Conservation (phyloP, 2,113 vertebrate genomes). For the Takifugu bimaculatus region DNA sequence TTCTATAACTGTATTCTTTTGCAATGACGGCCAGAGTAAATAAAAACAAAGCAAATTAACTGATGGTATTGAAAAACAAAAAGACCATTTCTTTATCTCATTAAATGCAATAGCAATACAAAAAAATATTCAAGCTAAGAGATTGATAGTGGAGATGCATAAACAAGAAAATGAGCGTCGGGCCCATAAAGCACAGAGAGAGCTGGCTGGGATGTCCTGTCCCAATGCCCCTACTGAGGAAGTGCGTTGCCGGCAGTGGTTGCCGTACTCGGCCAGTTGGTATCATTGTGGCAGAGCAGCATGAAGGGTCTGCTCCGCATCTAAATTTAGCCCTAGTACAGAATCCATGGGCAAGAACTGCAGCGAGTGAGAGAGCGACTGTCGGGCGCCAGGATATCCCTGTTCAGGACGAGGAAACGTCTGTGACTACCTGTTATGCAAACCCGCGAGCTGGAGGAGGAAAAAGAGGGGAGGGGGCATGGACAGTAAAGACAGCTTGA, state of each 20-base stretch:
- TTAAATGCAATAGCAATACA: neutral
- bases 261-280: conserved; percentile 33
- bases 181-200: conserved; percentile 14
- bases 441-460: conserved; percentile 73
- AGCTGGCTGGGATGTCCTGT: conserved; percentile 13
- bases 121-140: neutral
- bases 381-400: conserved; percentile 99
- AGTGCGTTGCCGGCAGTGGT: conserved; percentile 53
- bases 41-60: too few species aligned
- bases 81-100: neutral
- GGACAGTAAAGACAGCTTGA: conserved; percentile 68
- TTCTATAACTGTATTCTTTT: neutral
- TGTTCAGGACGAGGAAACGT: conserved; percentile 98
- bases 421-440: conserved; percentile 99
- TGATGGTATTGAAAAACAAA: too few species aligned
- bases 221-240: conserved; percentile 54
- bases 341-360: conserved; percentile 70
- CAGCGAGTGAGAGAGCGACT: conserved; percentile 89
- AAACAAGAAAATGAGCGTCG: neutral
- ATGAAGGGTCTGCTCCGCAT: conserved; percentile 47
- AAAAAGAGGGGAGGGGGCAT: conserved; percentile 61
- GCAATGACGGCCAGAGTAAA: neutral
- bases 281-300: conserved; percentile 71
- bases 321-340: conserved; percentile 84
- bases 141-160: neutral